These are phyloP conservation scores for Tachycineta bicolor DNA, from an alignment of 2,113 vertebrate species.

Conservation along the genomic window DNA sequence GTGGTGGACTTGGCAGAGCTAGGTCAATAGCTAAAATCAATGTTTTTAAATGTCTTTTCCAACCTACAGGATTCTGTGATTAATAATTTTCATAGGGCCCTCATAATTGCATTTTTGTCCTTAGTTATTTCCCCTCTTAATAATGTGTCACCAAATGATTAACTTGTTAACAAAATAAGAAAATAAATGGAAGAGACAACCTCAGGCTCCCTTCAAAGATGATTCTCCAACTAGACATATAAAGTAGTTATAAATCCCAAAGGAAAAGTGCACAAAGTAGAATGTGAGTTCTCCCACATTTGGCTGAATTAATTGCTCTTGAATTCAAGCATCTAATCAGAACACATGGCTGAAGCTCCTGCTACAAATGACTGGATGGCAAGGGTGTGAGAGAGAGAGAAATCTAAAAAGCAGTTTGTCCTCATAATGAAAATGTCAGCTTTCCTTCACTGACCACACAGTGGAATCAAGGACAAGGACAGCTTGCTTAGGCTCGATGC, in stretches of 20 bases:
- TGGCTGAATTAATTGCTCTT: not conserved
- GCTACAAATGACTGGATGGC: not conserved
- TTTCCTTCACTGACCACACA: not conserved
- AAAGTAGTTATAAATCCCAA: not conserved
- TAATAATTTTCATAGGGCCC: not conserved
- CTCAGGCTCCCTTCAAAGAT: not conserved
- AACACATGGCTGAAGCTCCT: not conserved
- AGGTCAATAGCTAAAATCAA: not conserved
- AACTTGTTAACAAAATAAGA: constrained; percentile 7
- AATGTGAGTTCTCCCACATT: not conserved
- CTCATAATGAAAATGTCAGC: not conserved
- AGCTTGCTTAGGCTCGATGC: not conserved
- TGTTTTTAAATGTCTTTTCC: not conserved
- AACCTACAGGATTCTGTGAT: not conserved
- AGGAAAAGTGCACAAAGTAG: not conserved
- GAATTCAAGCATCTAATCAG: not conserved
- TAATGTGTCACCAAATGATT: not conserved
- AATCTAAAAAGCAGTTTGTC: not conserved
- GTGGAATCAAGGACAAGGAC: constrained; percentile 20
- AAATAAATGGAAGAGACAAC: not conserved
- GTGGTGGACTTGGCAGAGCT: not conserved
- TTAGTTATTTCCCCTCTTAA: not conserved
- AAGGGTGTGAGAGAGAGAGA: not conserved
- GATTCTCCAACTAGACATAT: not conserved
- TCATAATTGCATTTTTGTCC: not conserved